Percentiles rank a stretch among this genome's conserved stretches.
Conservation (phyloP, 37 sponge, comb jelly and placozoan genomes). For the Oscarella lobularis region DNA sequence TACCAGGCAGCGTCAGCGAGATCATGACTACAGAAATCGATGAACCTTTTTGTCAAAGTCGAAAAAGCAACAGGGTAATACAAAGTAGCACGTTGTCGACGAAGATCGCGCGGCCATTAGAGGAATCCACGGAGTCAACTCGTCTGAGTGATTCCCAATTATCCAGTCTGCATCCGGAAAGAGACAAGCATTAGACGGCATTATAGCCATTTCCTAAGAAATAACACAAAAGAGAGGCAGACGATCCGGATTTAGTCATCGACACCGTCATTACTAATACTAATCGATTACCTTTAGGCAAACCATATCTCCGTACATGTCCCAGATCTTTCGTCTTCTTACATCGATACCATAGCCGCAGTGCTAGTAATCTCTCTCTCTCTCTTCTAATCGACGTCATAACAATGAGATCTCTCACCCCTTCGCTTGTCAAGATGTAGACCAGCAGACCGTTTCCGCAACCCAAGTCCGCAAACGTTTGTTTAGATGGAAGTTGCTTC, state of each 20-base stretch:
- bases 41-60: conserved; percentile 81
- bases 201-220: conserved; percentile 44
- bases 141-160: conserved; percentile 97
- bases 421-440: conserved; percentile 78
- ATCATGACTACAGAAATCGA: conserved; percentile 9
- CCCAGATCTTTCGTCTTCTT: conserved; percentile 78
- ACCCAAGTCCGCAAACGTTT: conserved; percentile 91
- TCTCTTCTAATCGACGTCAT: not conserved
- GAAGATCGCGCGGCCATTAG: conserved; percentile 79
- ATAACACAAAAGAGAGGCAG: too few relatives aligned
- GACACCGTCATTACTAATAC: not conserved
- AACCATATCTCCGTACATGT: conserved; percentile 23
- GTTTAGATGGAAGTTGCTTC: conserved; percentile 20
- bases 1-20: not conserved
- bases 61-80: conserved; percentile 88
- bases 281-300: conserved; percentile 52
- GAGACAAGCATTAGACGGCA: conserved; percentile 45
- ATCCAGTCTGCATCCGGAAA: conserved; percentile 86
- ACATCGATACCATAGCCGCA: conserved; percentile 90
- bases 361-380: conserved; percentile 26
- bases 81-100: conserved; percentile 60
- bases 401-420: conserved; percentile 32
- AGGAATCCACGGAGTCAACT: conserved; percentile 98
- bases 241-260: not conserved
- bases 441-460: conserved; percentile 98